Conservation (phyloP, 2,888 invertebrate species). For the Torymus aiolomorphi region DNA sequence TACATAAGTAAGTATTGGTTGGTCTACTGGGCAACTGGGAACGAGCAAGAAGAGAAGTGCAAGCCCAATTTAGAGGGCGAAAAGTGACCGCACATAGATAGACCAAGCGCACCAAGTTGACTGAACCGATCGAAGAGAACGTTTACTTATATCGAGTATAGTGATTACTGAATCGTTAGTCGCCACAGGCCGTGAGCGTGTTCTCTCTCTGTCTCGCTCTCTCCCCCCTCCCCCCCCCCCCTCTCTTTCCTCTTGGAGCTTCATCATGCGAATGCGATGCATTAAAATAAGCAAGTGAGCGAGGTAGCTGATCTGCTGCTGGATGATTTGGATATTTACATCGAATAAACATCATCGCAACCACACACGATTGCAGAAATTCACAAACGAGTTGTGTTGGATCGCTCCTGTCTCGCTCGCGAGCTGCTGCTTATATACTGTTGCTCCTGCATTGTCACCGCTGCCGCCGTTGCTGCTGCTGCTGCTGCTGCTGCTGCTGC, state of each 20-base stretch:
- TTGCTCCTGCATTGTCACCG: too few species aligned
- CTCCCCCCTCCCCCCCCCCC: too few species aligned
- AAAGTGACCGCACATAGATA: too few species aligned
- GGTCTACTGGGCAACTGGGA: too few species aligned
- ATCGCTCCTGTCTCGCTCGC: background rate
- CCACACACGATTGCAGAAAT: background rate
- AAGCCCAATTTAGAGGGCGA: too few species aligned
- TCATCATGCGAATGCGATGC: slow-evolving; percentile 30
- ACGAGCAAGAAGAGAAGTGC: too few species aligned
- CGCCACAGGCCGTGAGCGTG: background rate
- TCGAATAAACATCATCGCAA: background rate
- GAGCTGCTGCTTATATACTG: background rate
- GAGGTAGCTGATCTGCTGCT: background rate
- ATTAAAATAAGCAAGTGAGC: slow-evolving; percentile 12
- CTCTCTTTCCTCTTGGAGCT: background rate
- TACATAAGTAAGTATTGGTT: too few species aligned
- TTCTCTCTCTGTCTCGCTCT: too few species aligned
- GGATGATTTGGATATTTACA: background rate
- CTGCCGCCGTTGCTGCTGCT: background rate
- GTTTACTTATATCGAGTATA: too few species aligned
- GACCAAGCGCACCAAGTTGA: too few species aligned
- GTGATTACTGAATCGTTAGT: too few species aligned
- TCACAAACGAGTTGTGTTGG: background rate
- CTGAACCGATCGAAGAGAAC: too few species aligned
- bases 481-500: background rate